These are phyloP conservation scores for Ochotona curzoniae DNA, from an alignment of 2,113 vertebrate genomes.

Conservation along the genomic window DNA sequence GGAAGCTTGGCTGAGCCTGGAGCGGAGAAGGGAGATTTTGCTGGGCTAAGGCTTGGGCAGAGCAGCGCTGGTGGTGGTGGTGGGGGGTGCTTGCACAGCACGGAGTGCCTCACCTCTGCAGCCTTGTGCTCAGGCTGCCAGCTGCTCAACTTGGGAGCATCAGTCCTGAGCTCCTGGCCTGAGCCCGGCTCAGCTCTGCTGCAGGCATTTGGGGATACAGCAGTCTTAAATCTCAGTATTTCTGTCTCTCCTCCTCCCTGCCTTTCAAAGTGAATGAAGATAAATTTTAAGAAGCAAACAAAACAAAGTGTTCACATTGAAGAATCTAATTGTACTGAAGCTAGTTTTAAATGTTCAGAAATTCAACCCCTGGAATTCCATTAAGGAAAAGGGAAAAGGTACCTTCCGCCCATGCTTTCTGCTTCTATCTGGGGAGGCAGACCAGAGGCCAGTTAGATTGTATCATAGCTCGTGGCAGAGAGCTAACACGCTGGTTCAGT, in stretches of 20 bases:
- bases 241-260: too few relatives aligned
- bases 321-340: background rate
- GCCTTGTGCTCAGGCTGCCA: too few relatives aligned
- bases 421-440: constrained; percentile 12
- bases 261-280: too few relatives aligned
- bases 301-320: background rate
- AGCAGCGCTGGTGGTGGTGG: too few relatives aligned
- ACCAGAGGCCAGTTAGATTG: background rate
- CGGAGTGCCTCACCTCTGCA: too few relatives aligned
- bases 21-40: background rate
- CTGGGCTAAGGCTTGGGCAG: background rate
- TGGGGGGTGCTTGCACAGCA: too few relatives aligned
- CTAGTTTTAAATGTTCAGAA: constrained; percentile 32
- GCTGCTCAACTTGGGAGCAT: too few relatives aligned
- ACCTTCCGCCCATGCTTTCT: background rate
- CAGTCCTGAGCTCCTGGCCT: too few relatives aligned
- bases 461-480: background rate
- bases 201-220: too few relatives aligned
- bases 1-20: background rate
- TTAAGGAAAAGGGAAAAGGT: background rate
- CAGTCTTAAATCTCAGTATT: too few relatives aligned
- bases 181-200: too few relatives aligned
- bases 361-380: background rate
- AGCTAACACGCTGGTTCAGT: background rate
- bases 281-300: too few relatives aligned